phyloP scores from a whole-genome alignment of 2,797 vertebrate genomes.

The Valencia hispanica region DNA sequence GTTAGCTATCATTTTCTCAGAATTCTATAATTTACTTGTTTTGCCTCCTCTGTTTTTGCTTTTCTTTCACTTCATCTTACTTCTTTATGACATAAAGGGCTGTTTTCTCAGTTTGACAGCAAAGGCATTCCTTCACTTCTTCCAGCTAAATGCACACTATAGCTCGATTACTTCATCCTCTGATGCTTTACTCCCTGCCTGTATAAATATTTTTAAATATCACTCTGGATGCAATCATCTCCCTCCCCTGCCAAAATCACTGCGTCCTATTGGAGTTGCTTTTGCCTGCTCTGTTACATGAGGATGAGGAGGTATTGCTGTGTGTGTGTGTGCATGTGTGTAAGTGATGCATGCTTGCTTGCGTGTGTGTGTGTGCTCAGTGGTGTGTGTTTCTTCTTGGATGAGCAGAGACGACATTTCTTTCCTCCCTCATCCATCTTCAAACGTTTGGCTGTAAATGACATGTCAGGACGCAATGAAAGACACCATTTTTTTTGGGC shows the following conservation, averaged over 20 bases:
- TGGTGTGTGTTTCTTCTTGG: slow-evolving; percentile 57
- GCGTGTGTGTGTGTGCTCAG: slow-evolving; percentile 26
- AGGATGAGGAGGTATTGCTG: slow-evolving; percentile 36
- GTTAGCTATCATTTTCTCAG: slow-evolving; percentile 20
- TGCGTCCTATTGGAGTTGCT: slow-evolving; percentile 48
- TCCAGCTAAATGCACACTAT: slow-evolving; percentile 9
- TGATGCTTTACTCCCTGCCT: slow-evolving; percentile 22
- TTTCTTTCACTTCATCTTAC: background rate
- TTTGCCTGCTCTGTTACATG: slow-evolving; percentile 71
- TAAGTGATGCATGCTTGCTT: slow-evolving; percentile 20
- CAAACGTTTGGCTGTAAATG: slow-evolving; percentile 71
- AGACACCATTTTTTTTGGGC: slow-evolving; percentile 33
- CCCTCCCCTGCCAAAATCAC: slow-evolving; percentile 52
- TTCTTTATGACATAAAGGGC: background rate
- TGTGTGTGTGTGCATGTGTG: slow-evolving; percentile 26
- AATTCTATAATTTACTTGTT: slow-evolving; percentile 12
- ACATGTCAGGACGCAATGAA: slow-evolving; percentile 64
- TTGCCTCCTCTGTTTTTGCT: background rate
- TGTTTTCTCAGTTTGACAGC: background rate
- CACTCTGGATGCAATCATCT: slow-evolving; percentile 59
- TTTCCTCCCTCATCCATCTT: slow-evolving; percentile 74
- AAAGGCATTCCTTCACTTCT: slow-evolving; percentile 12
- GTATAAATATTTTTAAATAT: slow-evolving; percentile 66
- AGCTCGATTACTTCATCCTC: slow-evolving; percentile 33
- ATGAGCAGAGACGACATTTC: slow-evolving; percentile 52